phyloP scores from a whole-genome alignment of 2,113 vertebrate genomes.

The Proterorhinus semilunaris region DNA sequence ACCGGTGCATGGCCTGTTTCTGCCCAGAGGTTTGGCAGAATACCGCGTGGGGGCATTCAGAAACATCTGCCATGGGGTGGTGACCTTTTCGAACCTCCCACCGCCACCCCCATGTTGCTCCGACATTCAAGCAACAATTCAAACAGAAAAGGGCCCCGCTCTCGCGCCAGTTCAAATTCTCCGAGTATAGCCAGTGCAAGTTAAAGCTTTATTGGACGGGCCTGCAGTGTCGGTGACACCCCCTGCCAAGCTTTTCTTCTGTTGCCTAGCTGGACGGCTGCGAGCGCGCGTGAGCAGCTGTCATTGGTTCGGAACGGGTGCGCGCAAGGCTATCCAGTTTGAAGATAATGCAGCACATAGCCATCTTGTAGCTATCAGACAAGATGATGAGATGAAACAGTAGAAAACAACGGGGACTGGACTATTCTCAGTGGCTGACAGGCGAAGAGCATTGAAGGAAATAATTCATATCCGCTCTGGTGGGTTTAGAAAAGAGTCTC shows the following conservation, averaged over 20 bases:
- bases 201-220: slow-evolving; percentile 22
- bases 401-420: slow-evolving; percentile 19
- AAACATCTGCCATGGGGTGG: slow-evolving; percentile 60
- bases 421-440: not conserved
- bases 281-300: slow-evolving; percentile 66
- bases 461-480: slow-evolving; percentile 21
- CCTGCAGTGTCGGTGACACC: slow-evolving; percentile 28
- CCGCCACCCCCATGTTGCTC: not conserved
- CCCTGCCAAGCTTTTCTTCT: not conserved
- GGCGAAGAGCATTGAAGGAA: not conserved
- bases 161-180: not conserved
- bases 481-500: slow-evolving; percentile 39
- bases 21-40: slow-evolving; percentile 12
- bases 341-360: slow-evolving; percentile 63
- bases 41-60: slow-evolving; percentile 30
- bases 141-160: not conserved
- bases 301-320: slow-evolving; percentile 56
- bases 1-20: not conserved
- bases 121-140: slow-evolving; percentile 17
- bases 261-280: slow-evolving; percentile 8
- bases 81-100: slow-evolving; percentile 42
- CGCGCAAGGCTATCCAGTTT: slow-evolving; percentile 46
- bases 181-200: not conserved
- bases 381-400: slow-evolving; percentile 72
- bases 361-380: slow-evolving; percentile 62